These are phyloP conservation scores for Coelopa pilipes DNA, from an alignment of 2,888 invertebrate species.

Conservation along the genomic window DNA sequence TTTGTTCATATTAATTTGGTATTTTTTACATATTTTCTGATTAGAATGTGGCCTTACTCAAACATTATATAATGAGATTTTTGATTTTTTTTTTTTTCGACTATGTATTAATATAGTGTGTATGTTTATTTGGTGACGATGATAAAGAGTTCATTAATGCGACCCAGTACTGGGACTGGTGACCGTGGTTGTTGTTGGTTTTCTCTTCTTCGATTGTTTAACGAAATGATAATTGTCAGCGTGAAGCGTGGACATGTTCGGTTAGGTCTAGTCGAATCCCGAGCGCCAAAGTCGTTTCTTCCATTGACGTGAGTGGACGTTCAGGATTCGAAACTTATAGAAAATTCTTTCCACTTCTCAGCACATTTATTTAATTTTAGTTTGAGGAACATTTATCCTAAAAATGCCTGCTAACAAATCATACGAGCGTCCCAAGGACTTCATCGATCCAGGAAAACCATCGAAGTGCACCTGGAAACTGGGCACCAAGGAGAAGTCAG, in stretches of 20 bases:
- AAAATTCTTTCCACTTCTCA: constrained; percentile 16
- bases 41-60: no score
- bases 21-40: no score
- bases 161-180: not conserved
- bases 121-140: not conserved
- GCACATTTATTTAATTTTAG: not conserved
- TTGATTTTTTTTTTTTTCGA: no score
- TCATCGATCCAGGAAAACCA: constrained; percentile 59
- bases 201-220: no score
- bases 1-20: no score
- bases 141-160: constrained; percentile 18
- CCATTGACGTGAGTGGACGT: constrained; percentile 21
- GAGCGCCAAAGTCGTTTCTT: not conserved
- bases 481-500: constrained; percentile 55
- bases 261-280: not conserved
- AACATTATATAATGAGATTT: no score
- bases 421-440: constrained; percentile 55
- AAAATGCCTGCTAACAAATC: constrained; percentile 54
- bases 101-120: not conserved
- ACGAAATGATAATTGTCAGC: not conserved
- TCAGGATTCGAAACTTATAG: not conserved
- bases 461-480: constrained; percentile 64
- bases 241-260: not conserved
- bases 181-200: no score
- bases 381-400: not conserved